phyloP scores from a whole-genome alignment of 2,113 vertebrate species.

The Gasterosteus nipponicus region DNA sequence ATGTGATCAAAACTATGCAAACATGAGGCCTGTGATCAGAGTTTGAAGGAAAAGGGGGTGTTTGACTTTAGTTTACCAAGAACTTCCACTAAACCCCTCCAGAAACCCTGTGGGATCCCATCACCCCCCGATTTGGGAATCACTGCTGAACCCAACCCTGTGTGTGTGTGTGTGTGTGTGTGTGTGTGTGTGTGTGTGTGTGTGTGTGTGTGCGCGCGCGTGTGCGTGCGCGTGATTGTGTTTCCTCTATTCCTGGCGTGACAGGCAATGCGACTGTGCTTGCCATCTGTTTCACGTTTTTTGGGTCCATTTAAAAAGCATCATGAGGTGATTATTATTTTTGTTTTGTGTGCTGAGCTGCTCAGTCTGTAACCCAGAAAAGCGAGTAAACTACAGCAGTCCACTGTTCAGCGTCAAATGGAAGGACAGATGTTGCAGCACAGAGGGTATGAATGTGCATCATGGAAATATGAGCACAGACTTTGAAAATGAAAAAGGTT shows the following conservation, averaged over 20 bases:
- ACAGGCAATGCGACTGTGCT: conserved; percentile 6
- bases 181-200: conserved; percentile 9
- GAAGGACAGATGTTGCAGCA: background rate
- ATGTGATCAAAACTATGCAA: background rate
- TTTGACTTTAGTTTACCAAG: background rate
- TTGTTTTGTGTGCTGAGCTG: background rate
- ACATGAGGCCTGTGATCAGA: background rate
- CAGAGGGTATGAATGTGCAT: background rate
- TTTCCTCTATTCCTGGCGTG: conserved; percentile 17
- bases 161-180: conserved; percentile 4
- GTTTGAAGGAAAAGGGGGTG: background rate
- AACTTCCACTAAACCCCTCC: background rate
- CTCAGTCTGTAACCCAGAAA: background rate
- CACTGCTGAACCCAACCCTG: conserved; percentile 25
- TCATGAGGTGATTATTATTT: background rate
- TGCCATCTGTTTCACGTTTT: conserved; percentile 16
- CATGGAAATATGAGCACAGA: background rate
- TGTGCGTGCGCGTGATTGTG: background rate
- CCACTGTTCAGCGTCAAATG: background rate
- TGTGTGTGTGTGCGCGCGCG: background rate
- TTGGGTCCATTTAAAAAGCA: background rate
- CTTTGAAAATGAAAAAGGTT: background rate
- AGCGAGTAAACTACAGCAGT: background rate
- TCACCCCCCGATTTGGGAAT: background rate
- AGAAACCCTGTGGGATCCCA: background rate